A percentile compares a stretch with the other conserved stretches of the same genome.
Conservation (phyloP, 2,113 vertebrate genomes). For the Lepisosteus osseus region DNA sequence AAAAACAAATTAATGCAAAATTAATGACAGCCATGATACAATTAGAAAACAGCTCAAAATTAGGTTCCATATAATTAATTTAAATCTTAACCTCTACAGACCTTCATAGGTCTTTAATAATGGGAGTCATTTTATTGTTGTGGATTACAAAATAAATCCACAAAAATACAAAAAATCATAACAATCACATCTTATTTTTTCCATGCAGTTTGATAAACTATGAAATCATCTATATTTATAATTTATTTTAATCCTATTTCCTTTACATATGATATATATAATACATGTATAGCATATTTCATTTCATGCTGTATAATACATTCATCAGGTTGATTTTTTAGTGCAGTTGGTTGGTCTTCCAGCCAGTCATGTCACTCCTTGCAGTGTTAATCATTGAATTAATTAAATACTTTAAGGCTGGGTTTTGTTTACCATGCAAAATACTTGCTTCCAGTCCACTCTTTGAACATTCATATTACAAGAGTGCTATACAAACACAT, state of each 20-base stretch:
- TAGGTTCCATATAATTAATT: too few relatives aligned
- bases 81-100: too few relatives aligned
- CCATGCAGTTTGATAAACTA: slow-evolving; percentile 19
- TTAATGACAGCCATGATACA: too few relatives aligned
- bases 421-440: slow-evolving; percentile 30
- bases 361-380: background rate
- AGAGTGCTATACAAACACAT: slow-evolving; percentile 22
- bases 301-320: slow-evolving; percentile 27
- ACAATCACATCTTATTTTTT: background rate
- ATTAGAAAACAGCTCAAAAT: too few relatives aligned
- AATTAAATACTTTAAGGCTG: slow-evolving; percentile 13
- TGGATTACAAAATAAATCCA: too few relatives aligned
- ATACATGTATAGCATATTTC: slow-evolving; percentile 47
- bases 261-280: slow-evolving; percentile 34
- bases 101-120: too few relatives aligned
- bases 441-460: slow-evolving; percentile 10
- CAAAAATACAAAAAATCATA: too few relatives aligned
- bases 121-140: too few relatives aligned
- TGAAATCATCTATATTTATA: slow-evolving; percentile 17
- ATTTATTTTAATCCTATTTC: background rate
- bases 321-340: slow-evolving; percentile 17
- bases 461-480: slow-evolving; percentile 12
- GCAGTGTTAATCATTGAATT: background rate
- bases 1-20: too few relatives aligned
- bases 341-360: slow-evolving; percentile 6